Evolutionary conservation across 2,113 vertebrate genomes (phyloP).

Genomic region (Plecotus auritus): DNA sequence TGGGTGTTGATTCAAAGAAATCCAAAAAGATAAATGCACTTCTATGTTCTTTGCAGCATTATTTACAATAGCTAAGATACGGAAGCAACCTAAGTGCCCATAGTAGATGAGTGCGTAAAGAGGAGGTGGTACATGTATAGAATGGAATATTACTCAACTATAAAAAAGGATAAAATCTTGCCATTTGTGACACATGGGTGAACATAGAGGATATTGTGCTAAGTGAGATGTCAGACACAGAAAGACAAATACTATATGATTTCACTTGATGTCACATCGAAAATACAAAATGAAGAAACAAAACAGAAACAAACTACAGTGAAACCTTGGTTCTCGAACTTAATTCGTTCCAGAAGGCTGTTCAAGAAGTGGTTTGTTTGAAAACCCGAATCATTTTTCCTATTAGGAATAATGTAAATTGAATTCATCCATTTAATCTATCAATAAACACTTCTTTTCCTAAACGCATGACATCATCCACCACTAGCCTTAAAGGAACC

Average conservation of each 20-base stretch:
- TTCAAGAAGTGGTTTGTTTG: too few relatives aligned
- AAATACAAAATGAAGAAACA: not conserved
- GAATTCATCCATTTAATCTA: too few relatives aligned
- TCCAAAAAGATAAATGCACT: not conserved
- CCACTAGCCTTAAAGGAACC: too few relatives aligned
- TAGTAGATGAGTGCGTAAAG: not conserved
- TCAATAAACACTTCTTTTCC: too few relatives aligned
- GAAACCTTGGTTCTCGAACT: too few relatives aligned
- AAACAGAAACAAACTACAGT: not conserved
- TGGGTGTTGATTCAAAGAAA: not conserved
- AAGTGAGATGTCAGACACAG: not conserved
- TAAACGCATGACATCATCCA: too few relatives aligned
- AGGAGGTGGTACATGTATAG: not conserved
- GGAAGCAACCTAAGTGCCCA: not conserved
- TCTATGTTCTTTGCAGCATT: not conserved
- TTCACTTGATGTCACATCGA: not conserved
- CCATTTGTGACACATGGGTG: not conserved
- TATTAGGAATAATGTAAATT: too few relatives aligned
- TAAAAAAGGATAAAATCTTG: not conserved
- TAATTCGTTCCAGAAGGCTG: too few relatives aligned
- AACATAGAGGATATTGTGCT: not conserved
- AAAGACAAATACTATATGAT: not conserved
- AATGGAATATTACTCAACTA: not conserved
- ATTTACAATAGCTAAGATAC: not conserved
- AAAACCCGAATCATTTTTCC: too few relatives aligned